Base-by-base conservation (phyloP, 2,797 vertebrate species). In the Xenopus petersii region DNA sequence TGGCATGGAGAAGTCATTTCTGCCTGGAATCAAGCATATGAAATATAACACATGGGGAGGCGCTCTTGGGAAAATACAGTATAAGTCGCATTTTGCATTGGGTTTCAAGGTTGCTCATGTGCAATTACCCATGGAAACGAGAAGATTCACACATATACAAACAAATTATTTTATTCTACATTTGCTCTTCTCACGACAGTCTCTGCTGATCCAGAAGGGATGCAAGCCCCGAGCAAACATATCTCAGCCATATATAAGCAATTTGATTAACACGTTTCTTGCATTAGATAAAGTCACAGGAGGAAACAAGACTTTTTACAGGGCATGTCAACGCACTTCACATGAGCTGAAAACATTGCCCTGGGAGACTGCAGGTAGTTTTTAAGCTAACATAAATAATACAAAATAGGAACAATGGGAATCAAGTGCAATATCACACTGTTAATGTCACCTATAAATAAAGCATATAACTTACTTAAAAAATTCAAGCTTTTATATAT, bases 231-330 rank as follows among this genome's bases (percentile, higher is more conserved):
- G 12, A 73, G 75, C 76, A 78, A 78, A 78, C 76, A 78, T 55
- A 70, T 78, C 61, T 64, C 71, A 54, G 17, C 62, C 33, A 70
- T 61, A 70, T 33, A 74, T 65, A 70, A 70, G 77, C 56, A 70
- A 68, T 74, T 70, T 70, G 71, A 79, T 79, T 79, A 79, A 79
- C 77, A 79, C 54, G 67, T 79, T 74, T 78, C 71, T 78, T 74
- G 62, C 77, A 79, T 79, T 79, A 79, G 77, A 79, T 73, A 51
- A 13, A 42, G 61, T 54, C 71, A 36, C 77, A 54, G 47, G 77
- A 79, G 77, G 30, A 58, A 62, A 79, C 71, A 74, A 59, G 65
- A 70, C 59, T 21, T 26, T 30, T 74, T 59, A 16, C 67, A 47
- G 62, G 70, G 67, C 62, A 36, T 65, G 67, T 70, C 70, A 73